These are phyloP conservation scores for Heterotilapia buettikoferi DNA, from an alignment of 2,113 vertebrate species.

Conservation along the genomic window DNA sequence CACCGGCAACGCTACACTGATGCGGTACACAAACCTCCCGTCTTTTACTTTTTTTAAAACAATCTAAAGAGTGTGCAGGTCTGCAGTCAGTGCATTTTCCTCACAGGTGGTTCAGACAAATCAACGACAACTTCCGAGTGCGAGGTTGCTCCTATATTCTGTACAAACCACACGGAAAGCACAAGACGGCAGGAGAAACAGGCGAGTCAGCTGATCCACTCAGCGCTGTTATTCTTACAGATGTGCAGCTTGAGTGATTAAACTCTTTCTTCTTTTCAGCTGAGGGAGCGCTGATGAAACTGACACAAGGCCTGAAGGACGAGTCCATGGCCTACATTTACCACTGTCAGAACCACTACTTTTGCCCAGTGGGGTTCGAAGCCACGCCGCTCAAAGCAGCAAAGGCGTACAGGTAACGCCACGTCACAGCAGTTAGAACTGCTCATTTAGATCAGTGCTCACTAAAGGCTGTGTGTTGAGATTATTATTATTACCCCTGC, in stretches of 20 bases:
- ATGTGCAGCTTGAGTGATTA: neutral
- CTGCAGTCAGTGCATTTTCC: neutral
- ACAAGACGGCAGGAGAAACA: conserved; percentile 97
- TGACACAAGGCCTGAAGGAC: conserved; percentile 89
- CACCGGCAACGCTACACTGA: conserved; percentile 97
- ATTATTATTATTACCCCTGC: too few relatives aligned
- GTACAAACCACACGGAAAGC: conserved; percentile 97
- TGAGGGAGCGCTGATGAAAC: conserved; percentile 86
- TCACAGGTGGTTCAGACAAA: conserved; percentile 95
- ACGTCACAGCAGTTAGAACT: neutral
- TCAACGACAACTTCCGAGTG: conserved; percentile 93
- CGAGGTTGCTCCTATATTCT: conserved; percentile 95
- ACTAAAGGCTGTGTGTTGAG: neutral
- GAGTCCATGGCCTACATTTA: conserved; percentile 96
- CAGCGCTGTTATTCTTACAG: neutral
- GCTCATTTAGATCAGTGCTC: neutral
- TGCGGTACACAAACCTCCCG: conserved; percentile 76
- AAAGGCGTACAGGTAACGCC: conserved; percentile 86
- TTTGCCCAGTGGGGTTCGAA: conserved; percentile 97
- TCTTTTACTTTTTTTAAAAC: too few relatives aligned
- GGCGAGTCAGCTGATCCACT: conserved; percentile 64
- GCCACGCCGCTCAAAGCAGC: conserved; percentile 91
- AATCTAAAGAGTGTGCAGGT: neutral
- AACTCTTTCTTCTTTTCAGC: conserved; percentile 66
- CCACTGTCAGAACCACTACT: conserved; percentile 99